Evolutionary conservation across 2,888 invertebrate genomes (phyloP).

Genomic region (Blastobasis adustella): DNA sequence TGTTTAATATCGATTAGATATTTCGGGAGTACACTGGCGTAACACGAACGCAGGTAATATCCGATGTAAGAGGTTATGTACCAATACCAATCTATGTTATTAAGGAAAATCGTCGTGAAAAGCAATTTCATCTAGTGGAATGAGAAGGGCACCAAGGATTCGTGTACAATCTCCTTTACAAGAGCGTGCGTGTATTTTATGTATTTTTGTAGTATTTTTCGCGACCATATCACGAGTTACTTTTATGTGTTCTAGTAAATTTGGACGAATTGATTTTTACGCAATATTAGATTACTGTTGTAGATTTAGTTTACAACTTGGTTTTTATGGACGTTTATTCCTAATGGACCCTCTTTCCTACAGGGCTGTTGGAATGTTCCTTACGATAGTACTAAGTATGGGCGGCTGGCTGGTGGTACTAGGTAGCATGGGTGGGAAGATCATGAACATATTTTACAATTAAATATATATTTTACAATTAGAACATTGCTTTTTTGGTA

Average conservation of each 20-base stretch:
- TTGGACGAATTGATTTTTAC: neutral
- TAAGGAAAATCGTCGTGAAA: constrained; percentile 20
- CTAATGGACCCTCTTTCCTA: too few species aligned
- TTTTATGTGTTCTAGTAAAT: neutral
- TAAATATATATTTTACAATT: too few species aligned
- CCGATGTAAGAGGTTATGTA: neutral
- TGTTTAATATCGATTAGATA: too few species aligned
- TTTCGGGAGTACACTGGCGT: too few species aligned
- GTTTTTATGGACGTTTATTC: too few species aligned
- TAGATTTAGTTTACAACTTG: too few species aligned
- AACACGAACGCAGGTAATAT: neutral
- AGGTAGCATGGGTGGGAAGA: too few species aligned
- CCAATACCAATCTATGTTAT: constrained; percentile 3
- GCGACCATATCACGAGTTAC: neutral
- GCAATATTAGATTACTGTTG: neutral
- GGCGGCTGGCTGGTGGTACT: too few species aligned
- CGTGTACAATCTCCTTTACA: constrained; percentile 11
- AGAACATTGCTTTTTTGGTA: too few species aligned
- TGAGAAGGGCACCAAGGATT: constrained; percentile 9
- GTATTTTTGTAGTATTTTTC: constrained; percentile 1
- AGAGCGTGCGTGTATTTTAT: neutral
- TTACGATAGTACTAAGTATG: too few species aligned
- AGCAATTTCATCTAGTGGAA: constrained; percentile 24
- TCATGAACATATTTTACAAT: too few species aligned
- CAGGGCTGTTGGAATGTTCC: too few species aligned